Evolutionary conservation across 2,888 invertebrate species (phyloP).

Genomic region (Andrena dorsata): DNA sequence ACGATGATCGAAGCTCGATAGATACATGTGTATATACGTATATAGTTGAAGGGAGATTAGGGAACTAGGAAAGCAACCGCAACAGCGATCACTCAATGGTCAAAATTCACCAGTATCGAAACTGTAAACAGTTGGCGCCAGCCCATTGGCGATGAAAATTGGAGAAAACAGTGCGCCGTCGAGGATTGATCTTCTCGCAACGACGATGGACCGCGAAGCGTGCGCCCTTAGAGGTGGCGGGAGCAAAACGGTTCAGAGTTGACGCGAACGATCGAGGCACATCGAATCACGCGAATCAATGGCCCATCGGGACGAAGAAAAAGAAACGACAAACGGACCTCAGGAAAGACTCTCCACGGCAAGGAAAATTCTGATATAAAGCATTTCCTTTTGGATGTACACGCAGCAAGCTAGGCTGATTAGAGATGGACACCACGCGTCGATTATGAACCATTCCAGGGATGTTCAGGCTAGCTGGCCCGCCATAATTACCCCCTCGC

Average conservation of each 20-base stretch:
- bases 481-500: not conserved
- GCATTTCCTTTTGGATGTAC: not conserved
- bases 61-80: not conserved
- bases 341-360: not conserved
- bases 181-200: conserved; percentile 15
- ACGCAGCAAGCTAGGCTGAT: not conserved
- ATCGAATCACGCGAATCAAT: not conserved
- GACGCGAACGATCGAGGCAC: not conserved
- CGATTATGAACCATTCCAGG: not conserved
- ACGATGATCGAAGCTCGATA: conserved; percentile 6
- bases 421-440: not conserved
- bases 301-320: not conserved
- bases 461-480: not conserved
- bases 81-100: conserved; percentile 1
- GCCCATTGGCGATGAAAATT: not conserved
- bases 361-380: not conserved
- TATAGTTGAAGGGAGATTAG: not conserved
- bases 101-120: conserved; percentile 15
- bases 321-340: not conserved
- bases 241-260: too few relatives aligned
- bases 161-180: not conserved
- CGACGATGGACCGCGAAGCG: not conserved
- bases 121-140: conserved; percentile 6
- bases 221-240: not conserved
- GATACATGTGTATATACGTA: not conserved